A percentile compares a stretch with the other conserved stretches of the same genome.
phyloP scores from a whole-genome alignment of 2,797 vertebrate species.

The Anolis apletophallus region DNA sequence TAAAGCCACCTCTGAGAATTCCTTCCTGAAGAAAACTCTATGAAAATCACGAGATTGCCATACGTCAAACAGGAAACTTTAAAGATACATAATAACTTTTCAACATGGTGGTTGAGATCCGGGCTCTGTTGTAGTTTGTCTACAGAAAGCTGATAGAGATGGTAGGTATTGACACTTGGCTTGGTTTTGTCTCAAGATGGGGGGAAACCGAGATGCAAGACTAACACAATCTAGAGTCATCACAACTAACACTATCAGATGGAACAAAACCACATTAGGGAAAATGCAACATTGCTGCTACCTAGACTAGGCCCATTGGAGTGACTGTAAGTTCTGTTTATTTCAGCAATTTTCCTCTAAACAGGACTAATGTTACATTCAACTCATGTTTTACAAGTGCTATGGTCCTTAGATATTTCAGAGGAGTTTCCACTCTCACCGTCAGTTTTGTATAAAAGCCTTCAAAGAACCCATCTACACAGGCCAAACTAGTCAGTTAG shows the following conservation, averaged over 20 bases:
- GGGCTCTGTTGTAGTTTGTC: no score
- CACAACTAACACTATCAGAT: neutral
- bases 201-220: no score
- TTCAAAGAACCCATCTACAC: neutral
- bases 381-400: neutral
- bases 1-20: no score
- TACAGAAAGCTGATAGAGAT: neutral
- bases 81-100: no score
- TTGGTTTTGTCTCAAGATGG: neutral
- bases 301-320: neutral
- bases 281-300: neutral
- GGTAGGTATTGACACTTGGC: neutral
- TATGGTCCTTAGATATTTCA: neutral
- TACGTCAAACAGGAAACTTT: no score
- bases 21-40: no score
- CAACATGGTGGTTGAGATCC: neutral
- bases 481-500: no score
- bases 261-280: neutral
- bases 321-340: neutral
- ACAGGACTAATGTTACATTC: neutral
- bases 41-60: no score
- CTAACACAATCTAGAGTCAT: neutral
- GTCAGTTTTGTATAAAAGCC: neutral
- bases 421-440: neutral
- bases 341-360: neutral